These are phyloP conservation scores for Ispidina picta DNA, from an alignment of 2,797 vertebrate genomes.

Conservation along the genomic window DNA sequence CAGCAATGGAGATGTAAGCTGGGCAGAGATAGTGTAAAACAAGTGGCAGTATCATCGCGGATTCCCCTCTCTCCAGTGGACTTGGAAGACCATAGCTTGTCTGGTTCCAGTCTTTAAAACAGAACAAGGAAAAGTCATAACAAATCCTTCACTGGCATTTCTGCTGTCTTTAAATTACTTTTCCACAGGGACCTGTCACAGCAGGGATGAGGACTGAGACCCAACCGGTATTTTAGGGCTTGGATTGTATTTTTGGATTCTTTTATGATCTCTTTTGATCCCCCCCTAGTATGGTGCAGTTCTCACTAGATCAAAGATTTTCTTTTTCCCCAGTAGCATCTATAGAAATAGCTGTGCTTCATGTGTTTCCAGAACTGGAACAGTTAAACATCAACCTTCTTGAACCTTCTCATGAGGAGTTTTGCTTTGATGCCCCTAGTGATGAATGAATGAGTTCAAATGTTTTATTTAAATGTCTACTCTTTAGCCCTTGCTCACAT, in stretches of 20 bases:
- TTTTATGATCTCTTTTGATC: background rate
- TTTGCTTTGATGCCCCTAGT: background rate
- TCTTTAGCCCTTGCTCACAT: background rate
- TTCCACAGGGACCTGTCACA: background rate
- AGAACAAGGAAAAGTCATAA: background rate
- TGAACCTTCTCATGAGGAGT: background rate
- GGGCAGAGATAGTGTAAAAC: slow-evolving; percentile 71
- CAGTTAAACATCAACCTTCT: background rate
- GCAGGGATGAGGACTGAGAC: background rate
- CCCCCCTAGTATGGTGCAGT: background rate
- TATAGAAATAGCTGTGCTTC: background rate
- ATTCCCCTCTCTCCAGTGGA: slow-evolving; percentile 57
- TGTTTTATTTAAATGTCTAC: background rate
- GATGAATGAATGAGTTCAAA: background rate
- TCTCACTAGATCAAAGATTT: background rate
- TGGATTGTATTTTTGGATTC: background rate
- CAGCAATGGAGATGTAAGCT: slow-evolving; percentile 47
- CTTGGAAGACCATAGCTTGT: slow-evolving; percentile 62
- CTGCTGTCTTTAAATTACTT: background rate
- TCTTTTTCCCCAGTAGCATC: background rate
- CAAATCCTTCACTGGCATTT: background rate
- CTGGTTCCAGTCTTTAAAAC: slow-evolving; percentile 73
- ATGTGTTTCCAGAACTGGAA: background rate
- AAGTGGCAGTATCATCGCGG: slow-evolving; percentile 56
- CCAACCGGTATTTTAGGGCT: background rate